phyloP scores from a whole-genome alignment of 2,888 invertebrate genomes.

The Hymenopus coronatus region DNA sequence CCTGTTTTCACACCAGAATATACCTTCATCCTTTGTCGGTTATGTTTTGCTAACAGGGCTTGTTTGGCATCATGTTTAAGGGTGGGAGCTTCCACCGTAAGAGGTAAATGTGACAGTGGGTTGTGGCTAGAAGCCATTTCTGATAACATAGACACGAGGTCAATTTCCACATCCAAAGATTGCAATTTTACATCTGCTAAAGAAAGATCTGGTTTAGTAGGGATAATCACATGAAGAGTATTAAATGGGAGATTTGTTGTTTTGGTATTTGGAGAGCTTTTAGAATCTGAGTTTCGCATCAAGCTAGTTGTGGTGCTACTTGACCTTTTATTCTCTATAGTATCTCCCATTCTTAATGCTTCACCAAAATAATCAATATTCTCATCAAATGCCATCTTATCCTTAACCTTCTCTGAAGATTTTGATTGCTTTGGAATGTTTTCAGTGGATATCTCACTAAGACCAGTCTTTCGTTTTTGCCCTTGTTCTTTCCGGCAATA shows the following conservation, averaged over 20 bases:
- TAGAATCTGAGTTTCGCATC: not conserved
- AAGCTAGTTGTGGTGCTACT: not conserved
- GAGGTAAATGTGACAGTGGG: slow-evolving; percentile 54
- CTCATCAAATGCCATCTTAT: slow-evolving; percentile 51
- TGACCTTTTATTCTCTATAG: slow-evolving; percentile 37
- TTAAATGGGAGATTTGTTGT: too few species aligned
- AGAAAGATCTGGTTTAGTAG: slow-evolving; percentile 48
- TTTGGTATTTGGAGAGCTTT: not conserved
- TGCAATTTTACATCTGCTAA: slow-evolving; percentile 61
- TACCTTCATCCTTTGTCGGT: slow-evolving; percentile 64
- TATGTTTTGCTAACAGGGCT: not conserved
- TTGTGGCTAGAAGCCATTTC: slow-evolving; percentile 80
- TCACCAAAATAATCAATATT: slow-evolving; percentile 73
- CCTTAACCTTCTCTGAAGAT: slow-evolving; percentile 36
- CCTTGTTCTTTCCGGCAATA: not conserved
- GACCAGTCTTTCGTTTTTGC: not conserved
- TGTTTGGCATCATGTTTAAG: slow-evolving; percentile 41
- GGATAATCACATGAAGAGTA: too few species aligned
- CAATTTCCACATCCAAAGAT: slow-evolving; percentile 55
- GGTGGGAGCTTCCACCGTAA: slow-evolving; percentile 25
- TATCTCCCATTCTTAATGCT: slow-evolving; percentile 73
- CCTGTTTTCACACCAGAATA: slow-evolving; percentile 74
- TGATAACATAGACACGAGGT: slow-evolving; percentile 51
- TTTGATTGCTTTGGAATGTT: not conserved
- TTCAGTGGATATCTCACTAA: not conserved